These are phyloP conservation scores for Phylloscopus trochiloides DNA, from an alignment of 2,113 vertebrate genomes.

Conservation along the genomic window DNA sequence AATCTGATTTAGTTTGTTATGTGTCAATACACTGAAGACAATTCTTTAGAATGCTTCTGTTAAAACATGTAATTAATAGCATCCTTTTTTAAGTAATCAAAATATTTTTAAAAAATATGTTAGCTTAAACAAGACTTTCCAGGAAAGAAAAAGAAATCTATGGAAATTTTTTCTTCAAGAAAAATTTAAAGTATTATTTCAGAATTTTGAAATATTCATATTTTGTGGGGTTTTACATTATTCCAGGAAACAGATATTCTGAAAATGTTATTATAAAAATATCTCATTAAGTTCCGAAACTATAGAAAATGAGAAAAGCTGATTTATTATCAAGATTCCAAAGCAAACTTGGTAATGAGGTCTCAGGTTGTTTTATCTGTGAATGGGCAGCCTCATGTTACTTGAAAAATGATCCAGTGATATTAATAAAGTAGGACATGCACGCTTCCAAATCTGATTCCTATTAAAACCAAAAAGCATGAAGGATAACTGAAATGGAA, in stretches of 20 bases:
- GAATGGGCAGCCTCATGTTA: background rate
- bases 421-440: background rate
- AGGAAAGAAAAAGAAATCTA: background rate
- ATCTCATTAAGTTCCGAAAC: background rate
- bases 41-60: background rate
- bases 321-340: background rate
- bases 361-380: background rate
- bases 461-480: background rate
- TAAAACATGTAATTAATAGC: background rate
- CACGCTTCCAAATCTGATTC: background rate
- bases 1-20: background rate
- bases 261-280: background rate
- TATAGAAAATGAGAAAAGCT: background rate
- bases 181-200: background rate
- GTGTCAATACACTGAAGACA: background rate
- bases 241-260: background rate
- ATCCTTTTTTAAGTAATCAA: background rate
- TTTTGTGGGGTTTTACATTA: background rate
- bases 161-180: background rate
- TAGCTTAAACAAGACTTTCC: background rate
- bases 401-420: background rate
- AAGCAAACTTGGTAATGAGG: background rate
- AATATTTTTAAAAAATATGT: background rate
- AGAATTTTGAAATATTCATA: background rate
- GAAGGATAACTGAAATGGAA: background rate